Percentiles rank a stretch among this genome's conserved stretches.
Conservation (phyloP, 2,797 vertebrate genomes). For the Rhynchotus rufescens region DNA sequence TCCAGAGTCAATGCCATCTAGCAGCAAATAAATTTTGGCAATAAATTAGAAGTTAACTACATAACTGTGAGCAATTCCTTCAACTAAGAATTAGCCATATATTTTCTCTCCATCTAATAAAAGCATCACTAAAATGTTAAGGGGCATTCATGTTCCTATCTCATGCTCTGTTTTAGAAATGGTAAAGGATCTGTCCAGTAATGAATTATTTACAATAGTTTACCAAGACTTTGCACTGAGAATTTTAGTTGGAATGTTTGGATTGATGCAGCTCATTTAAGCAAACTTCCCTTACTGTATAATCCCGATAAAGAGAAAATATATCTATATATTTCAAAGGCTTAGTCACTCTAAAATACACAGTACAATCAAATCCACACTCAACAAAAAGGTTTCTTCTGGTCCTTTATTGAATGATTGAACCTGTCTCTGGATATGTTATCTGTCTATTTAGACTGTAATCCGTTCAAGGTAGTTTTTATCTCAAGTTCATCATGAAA, state of each 20-base stretch:
- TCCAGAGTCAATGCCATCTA: conserved; percentile 38
- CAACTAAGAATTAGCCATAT: conserved; percentile 7
- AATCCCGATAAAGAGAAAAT: not conserved
- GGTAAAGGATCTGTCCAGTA: not conserved
- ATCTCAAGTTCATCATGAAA: not conserved
- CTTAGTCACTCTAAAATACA: not conserved
- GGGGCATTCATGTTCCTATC: not conserved
- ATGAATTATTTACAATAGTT: not conserved
- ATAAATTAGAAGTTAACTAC: conserved; percentile 57
- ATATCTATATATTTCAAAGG: not conserved
- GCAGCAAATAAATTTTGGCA: conserved; percentile 63
- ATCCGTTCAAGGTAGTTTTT: conserved; percentile 6
- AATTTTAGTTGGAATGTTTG: not conserved
- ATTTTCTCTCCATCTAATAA: conserved; percentile 43
- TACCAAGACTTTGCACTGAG: not conserved
- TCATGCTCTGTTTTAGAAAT: conserved; percentile 10
- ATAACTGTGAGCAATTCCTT: conserved; percentile 22
- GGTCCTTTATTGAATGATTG: not conserved
- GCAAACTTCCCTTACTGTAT: not conserved
- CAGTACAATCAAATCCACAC: conserved; percentile 5
- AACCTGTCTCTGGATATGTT: not conserved
- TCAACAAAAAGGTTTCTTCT: not conserved
- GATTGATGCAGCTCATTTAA: not conserved
- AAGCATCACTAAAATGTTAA: conserved; percentile 24
- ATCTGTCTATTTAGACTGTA: not conserved